phyloP scores from a whole-genome alignment of 2,797 vertebrate genomes.

The Enteromius trimaculatus region DNA sequence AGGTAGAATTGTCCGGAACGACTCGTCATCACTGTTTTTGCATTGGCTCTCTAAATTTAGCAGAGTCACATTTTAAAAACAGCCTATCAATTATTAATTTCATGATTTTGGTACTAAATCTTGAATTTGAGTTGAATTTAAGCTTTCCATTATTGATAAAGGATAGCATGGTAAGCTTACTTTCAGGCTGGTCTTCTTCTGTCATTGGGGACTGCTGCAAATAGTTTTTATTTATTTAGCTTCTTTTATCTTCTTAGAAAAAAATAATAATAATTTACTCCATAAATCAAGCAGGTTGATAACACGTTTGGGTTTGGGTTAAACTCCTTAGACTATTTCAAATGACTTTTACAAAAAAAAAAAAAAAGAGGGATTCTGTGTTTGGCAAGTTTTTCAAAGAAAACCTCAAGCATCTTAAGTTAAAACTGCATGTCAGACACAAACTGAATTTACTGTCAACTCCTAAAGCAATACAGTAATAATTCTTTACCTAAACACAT shows the following conservation, averaged over 20 bases:
- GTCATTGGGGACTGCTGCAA: background rate
- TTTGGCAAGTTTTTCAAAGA: constrained; percentile 18
- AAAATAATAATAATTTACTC: background rate
- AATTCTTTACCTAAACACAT: background rate
- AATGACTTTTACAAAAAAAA: constrained; percentile 11
- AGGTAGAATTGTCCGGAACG: background rate
- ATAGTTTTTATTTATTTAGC: background rate
- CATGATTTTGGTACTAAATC: background rate
- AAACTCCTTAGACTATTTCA: constrained; percentile 12
- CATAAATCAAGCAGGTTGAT: constrained; percentile 1
- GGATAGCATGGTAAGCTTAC: background rate
- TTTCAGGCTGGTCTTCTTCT: constrained; percentile 1
- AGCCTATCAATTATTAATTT: constrained; percentile 12
- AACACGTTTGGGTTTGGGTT: constrained; percentile 5
- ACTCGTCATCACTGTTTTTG: constrained; percentile 19
- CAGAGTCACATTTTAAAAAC: background rate
- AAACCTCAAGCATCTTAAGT: constrained; percentile 5
- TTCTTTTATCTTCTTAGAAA: background rate
- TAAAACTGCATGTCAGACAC: background rate
- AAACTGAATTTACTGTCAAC: constrained; percentile 1
- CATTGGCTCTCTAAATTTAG: constrained; percentile 14
- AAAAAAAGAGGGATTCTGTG: background rate
- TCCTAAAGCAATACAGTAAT: background rate
- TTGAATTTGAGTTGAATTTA: background rate
- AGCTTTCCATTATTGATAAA: constrained; percentile 21